A percentile compares a stretch with the other conserved stretches of the same genome.
Evolutionary conservation across 2,797 vertebrate genomes (phyloP).

Genomic region (Picus viridis): DNA sequence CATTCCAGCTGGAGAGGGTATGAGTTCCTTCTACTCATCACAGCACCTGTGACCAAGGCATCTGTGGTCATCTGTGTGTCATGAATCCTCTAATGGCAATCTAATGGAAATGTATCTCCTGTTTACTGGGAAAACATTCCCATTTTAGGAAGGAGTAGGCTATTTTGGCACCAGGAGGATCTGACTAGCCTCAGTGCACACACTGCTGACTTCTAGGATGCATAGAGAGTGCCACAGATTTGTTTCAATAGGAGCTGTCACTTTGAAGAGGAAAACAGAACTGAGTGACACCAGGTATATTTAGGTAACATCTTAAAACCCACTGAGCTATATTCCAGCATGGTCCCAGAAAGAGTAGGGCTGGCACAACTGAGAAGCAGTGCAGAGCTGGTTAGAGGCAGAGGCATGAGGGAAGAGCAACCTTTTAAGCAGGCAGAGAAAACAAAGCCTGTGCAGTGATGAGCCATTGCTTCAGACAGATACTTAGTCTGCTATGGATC

Average conservation of each 20-base stretch:
- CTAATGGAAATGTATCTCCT: neutral
- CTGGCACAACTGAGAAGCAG: neutral
- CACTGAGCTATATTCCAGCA: neutral
- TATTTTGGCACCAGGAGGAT: neutral
- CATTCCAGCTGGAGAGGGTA: neutral
- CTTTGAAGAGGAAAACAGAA: neutral
- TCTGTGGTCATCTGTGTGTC: neutral
- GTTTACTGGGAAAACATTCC: neutral
- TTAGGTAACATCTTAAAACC: neutral
- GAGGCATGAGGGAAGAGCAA: neutral
- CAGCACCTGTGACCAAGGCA: neutral
- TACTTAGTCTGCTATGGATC: neutral
- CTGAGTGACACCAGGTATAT: fast-evolving
- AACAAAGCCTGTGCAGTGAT: neutral
- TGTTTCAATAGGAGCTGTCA: neutral
- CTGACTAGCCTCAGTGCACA: neutral
- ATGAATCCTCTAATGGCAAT: neutral
- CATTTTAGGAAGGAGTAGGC: neutral
- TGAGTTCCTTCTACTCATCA: neutral
- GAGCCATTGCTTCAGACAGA: neutral
- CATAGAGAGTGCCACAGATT: neutral
- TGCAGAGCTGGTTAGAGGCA: neutral
- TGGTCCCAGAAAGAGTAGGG: neutral
- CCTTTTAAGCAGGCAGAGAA: neutral
- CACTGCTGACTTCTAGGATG: neutral